These are phyloP conservation scores for Acromyrmex charruanus DNA, from an alignment of 1,140 invertebrate species.

Conservation along the genomic window DNA sequence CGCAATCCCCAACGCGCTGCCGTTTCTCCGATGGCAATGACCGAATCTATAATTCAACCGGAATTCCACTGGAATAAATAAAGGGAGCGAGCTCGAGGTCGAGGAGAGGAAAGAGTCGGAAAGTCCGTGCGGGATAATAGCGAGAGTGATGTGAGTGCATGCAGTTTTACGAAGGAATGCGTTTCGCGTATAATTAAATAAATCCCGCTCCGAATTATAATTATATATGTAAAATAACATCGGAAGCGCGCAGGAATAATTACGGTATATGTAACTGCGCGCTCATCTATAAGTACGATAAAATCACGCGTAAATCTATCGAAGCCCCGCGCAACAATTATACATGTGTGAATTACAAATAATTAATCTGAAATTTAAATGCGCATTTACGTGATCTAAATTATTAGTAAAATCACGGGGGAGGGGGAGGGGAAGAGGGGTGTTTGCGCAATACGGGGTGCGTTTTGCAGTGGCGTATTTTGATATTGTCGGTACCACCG, in stretches of 20 bases:
- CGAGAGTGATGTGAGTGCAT: not conserved
- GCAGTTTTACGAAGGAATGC: not conserved
- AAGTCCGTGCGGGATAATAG: not conserved
- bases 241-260: not conserved
- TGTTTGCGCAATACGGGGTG: not conserved
- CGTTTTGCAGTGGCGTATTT: not conserved
- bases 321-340: not conserved
- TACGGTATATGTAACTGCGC: not conserved
- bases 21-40: constrained; percentile 67
- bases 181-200: constrained; percentile 5
- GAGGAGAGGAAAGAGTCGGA: not conserved
- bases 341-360: constrained; percentile 31
- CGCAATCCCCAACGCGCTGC: constrained; percentile 1
- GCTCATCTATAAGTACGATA: not conserved
- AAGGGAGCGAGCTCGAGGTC: constrained; percentile 5
- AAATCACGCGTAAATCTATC: not conserved
- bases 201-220: constrained; percentile 9
- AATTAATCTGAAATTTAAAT: constrained; percentile 36
- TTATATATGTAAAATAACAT: constrained; percentile 19
- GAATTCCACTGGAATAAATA: constrained; percentile 60
- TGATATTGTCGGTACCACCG: not conserved
- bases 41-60: constrained; percentile 70
- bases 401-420: constrained; percentile 1
- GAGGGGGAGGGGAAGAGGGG: too few species aligned
- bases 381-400: not conserved